Evolutionary conservation across 2,113 vertebrate genomes (phyloP).

Genomic region (Nyctibius bracteatus): DNA sequence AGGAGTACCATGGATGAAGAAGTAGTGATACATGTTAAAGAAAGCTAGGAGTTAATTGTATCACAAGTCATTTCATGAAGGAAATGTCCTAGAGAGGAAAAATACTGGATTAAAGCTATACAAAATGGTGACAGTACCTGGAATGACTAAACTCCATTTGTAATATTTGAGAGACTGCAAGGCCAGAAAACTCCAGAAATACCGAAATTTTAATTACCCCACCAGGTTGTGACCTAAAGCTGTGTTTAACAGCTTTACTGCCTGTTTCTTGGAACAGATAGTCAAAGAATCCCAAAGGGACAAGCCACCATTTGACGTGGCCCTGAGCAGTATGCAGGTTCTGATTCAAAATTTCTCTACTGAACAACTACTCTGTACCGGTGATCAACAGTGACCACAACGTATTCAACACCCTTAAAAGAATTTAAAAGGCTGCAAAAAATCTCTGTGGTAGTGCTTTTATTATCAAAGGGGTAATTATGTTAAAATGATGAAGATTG

Average conservation of each 20-base stretch:
- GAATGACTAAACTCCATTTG: neutral
- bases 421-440: neutral
- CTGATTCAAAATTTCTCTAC: neutral
- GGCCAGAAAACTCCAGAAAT: neutral
- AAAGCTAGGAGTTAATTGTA: neutral
- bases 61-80: neutral
- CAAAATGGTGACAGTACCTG: neutral
- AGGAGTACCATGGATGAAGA: neutral
- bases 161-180: neutral
- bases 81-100: neutral
- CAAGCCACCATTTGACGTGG: neutral
- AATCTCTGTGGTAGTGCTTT: neutral
- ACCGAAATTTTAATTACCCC: neutral
- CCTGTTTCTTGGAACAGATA: neutral
- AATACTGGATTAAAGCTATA: neutral
- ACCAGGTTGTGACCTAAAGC: neutral
- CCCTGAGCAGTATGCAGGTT: neutral
- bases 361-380: neutral
- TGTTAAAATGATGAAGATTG: neutral
- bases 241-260: neutral
- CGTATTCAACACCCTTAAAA: neutral
- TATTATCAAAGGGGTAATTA: neutral
- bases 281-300: neutral
- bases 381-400: neutral
- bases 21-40: neutral